Percentiles rank a stretch among this genome's conserved stretches.
These are phyloP conservation scores for Chionis minor DNA, from an alignment of 2,113 vertebrate genomes.

Conservation along the genomic window DNA sequence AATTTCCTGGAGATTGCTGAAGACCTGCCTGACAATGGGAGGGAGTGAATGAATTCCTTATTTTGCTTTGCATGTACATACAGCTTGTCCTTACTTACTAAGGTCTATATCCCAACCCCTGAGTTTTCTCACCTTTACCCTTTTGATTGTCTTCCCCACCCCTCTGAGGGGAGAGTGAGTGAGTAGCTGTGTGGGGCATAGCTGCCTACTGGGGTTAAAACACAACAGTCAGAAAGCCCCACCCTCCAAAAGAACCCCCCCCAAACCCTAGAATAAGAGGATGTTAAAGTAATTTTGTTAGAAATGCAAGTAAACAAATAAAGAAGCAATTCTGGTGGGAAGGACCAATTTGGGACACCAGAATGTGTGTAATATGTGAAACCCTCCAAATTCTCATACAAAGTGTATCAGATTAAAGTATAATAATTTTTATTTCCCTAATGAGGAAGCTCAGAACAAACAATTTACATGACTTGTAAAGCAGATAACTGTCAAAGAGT, in stretches of 20 bases:
- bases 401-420: not conserved
- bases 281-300: not conserved
- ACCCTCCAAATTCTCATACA: not conserved
- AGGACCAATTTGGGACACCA: not conserved
- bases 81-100: not conserved
- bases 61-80: not conserved
- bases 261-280: not conserved
- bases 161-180: not conserved
- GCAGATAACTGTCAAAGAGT: not conserved
- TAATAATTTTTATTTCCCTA: not conserved
- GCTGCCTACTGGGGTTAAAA: not conserved
- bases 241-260: no score
- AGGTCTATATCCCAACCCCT: not conserved
- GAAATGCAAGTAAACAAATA: not conserved
- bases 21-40: not conserved
- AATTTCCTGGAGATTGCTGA: not conserved
- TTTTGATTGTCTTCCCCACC: not conserved
- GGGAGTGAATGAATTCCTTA: not conserved
- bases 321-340: not conserved
- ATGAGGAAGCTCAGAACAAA: not conserved
- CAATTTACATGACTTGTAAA: not conserved
- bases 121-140: not conserved
- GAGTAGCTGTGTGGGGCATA: fast-evolving
- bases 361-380: not conserved
- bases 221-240: not conserved